A percentile compares a stretch with the other conserved stretches of the same genome.
Conservation (phyloP, 2,888 invertebrate species). For the Volucella zonaria region DNA sequence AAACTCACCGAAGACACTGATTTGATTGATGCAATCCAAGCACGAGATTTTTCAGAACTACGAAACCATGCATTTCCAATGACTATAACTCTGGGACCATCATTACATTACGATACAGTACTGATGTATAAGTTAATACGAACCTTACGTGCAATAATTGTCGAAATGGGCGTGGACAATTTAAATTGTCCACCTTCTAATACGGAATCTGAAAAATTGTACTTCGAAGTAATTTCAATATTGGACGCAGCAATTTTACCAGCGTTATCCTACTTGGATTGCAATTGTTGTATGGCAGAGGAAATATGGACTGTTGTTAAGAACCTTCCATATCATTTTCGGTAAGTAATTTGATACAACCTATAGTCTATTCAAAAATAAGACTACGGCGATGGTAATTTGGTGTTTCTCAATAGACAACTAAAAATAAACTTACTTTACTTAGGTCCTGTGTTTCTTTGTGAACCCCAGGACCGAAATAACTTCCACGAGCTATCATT, state of each 20-base stretch:
- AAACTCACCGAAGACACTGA: constrained; percentile 83
- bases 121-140: constrained; percentile 93
- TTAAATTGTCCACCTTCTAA: constrained; percentile 79
- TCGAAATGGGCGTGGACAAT: constrained; percentile 81
- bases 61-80: constrained; percentile 92
- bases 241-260: constrained; percentile 95
- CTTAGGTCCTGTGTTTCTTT: no score
- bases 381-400: no score
- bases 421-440: no score
- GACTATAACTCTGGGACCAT: constrained; percentile 92
- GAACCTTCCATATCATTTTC: constrained; percentile 92
- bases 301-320: constrained; percentile 96
- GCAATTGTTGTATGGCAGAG: constrained; percentile 97
- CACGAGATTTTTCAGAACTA: constrained; percentile 88
- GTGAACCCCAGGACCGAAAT: no score
- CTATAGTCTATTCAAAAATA: no score
- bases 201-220: constrained; percentile 84
- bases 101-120: constrained; percentile 93
- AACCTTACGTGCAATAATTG: constrained; percentile 82
- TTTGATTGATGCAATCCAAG: constrained; percentile 81
- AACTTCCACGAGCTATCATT: no score
- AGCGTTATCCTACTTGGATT: constrained; percentile 94
- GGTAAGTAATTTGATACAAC: constrained; percentile 81
- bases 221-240: constrained; percentile 92
- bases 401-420: no score